A percentile compares a stretch with the other conserved stretches of the same genome.
Evolutionary conservation across 1,140 invertebrate species (phyloP).

Genomic region (Orius insidiosus): DNA sequence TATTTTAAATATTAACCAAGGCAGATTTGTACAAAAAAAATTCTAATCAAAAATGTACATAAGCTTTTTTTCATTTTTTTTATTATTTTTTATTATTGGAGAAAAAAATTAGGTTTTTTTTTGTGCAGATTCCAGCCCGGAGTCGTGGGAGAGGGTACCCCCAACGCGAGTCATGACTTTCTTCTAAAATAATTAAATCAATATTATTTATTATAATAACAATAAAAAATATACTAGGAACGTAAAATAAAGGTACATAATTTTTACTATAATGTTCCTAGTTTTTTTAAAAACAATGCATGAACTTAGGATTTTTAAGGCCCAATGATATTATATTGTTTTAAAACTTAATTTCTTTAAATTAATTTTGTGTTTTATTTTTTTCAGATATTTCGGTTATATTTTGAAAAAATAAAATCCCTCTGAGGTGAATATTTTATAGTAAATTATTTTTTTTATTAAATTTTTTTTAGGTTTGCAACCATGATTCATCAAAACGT

Average conservation of each 20-base stretch:
- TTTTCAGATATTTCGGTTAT: neutral
- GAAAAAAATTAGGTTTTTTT: conserved; percentile 11
- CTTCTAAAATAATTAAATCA: conserved; percentile 8
- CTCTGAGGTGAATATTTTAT: neutral
- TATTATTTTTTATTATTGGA: conserved; percentile 2
- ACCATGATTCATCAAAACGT: too few relatives aligned
- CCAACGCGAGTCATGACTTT: conserved; percentile 15
- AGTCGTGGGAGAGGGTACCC: conserved; percentile 13
- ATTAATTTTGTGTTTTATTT: neutral
- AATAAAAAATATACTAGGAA: conserved; percentile 6
- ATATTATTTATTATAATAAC: conserved; percentile 1
- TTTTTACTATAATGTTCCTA: neutral
- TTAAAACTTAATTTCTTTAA: neutral
- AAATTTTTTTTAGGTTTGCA: too few relatives aligned
- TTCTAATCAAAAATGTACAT: too few relatives aligned
- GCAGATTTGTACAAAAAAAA: too few relatives aligned
- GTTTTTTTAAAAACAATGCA: conserved; percentile 1
- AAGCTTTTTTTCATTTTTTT: conserved; percentile 3
- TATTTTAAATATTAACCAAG: neutral
- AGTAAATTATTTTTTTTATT: too few relatives aligned
- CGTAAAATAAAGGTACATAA: neutral
- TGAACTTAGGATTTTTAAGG: neutral
- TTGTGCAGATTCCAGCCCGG: conserved; percentile 15
- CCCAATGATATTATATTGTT: neutral
- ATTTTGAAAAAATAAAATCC: neutral